A percentile compares a stretch with the other conserved stretches of the same genome.
phyloP scores from a whole-genome alignment of 2,797 vertebrate genomes.

The Heliangelus exortis region DNA sequence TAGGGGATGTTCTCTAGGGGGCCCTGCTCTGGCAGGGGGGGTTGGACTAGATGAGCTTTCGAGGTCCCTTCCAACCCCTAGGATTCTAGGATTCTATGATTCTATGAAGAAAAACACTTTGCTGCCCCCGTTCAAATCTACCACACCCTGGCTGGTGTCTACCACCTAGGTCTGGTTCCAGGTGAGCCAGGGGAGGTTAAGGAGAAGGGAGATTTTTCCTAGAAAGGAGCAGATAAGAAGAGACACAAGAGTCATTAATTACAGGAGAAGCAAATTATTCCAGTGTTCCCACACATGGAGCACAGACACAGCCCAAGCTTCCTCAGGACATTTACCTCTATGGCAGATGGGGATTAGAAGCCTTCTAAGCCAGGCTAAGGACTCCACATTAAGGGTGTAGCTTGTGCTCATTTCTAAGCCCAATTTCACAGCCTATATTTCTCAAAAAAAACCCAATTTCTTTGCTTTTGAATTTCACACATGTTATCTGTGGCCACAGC shows the following conservation, averaged over 20 bases:
- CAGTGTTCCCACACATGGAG: neutral
- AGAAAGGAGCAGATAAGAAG: neutral
- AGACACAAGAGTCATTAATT: neutral
- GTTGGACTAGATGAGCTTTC: too few species aligned
- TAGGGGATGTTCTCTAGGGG: too few species aligned
- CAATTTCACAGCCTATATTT: constrained; percentile 36
- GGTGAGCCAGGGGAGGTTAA: neutral
- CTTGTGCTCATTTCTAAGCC: neutral
- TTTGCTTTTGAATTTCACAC: constrained; percentile 17
- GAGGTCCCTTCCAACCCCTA: too few species aligned
- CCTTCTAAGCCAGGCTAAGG: neutral
- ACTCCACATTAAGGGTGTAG: neutral
- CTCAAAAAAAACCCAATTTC: neutral
- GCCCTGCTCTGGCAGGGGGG: too few species aligned
- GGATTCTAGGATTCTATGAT: too few species aligned
- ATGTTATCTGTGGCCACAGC: neutral
- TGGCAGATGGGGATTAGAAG: neutral
- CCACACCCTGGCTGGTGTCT: too few species aligned
- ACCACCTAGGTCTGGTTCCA: neutral
- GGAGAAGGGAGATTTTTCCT: neutral
- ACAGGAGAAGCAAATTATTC: neutral
- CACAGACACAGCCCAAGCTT: neutral
- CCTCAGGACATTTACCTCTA: neutral
- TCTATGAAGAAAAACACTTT: neutral
- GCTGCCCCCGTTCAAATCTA: neutral